Conservation (phyloP, 2,797 vertebrate species). For the Leuciscus waleckii region DNA sequence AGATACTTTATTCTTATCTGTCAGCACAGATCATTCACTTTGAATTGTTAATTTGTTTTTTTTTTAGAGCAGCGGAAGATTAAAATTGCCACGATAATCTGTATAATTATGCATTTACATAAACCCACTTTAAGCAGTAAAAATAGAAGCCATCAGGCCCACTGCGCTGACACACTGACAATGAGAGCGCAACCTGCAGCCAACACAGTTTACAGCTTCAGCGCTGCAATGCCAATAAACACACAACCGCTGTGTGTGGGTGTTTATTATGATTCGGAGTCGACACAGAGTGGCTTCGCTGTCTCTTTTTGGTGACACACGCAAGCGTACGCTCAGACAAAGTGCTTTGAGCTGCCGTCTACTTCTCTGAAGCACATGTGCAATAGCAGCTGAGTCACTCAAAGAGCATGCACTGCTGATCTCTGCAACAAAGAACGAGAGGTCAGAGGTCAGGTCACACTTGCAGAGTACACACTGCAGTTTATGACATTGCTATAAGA, state of each 20-base stretch:
- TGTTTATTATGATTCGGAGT: constrained; percentile 18
- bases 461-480: too few species aligned
- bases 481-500: background rate
- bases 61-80: constrained; percentile 39
- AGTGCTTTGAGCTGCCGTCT: constrained; percentile 14
- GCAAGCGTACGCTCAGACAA: constrained; percentile 2
- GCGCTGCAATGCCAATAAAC: constrained; percentile 26
- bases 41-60: constrained; percentile 51
- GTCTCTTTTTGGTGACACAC: constrained; percentile 15
- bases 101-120: constrained; percentile 67
- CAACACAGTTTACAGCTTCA: constrained; percentile 13
- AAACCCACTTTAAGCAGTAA: constrained; percentile 64
- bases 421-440: background rate
- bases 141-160: constrained; percentile 59
- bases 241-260: constrained; percentile 23
- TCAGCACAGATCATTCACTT: constrained; percentile 48
- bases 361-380: constrained; percentile 17
- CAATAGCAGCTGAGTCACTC: constrained; percentile 15
- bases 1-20: constrained; percentile 38
- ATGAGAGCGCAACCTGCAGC: constrained; percentile 48
- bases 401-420: background rate
- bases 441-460: constrained; percentile 21
- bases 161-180: constrained; percentile 31
- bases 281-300: constrained; percentile 3
- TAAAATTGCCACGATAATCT: constrained; percentile 59